Conservation (phyloP, 37 sponge, comb jelly and placozoan genomes). For the Chondrilla cf. caribensis region DNA sequence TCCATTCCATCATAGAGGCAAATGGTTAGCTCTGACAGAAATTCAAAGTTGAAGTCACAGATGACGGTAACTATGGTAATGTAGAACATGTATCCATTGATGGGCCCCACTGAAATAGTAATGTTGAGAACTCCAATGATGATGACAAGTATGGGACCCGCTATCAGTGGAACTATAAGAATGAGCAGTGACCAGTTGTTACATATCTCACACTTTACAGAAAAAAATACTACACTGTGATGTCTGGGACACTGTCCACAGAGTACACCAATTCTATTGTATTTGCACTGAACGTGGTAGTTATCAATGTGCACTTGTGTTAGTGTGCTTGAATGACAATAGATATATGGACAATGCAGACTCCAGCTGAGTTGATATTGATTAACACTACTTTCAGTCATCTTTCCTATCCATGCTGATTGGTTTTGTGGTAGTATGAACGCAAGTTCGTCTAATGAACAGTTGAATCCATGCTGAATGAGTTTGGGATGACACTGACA, state of each 20-base stretch:
- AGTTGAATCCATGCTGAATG: neutral
- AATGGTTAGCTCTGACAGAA: constrained; percentile 28
- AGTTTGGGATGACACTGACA: neutral
- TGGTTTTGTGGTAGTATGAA: neutral
- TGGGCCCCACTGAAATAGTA: constrained; percentile 31
- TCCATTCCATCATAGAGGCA: constrained; percentile 47
- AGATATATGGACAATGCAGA: too few species aligned
- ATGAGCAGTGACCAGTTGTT: neutral
- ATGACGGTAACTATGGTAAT: constrained; percentile 25
- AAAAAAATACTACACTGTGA: constrained; percentile 35
- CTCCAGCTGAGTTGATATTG: too few species aligned
- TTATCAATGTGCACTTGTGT: constrained; percentile 9
- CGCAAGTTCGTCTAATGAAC: neutral
- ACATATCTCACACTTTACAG: constrained; percentile 22
- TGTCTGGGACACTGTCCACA: constrained; percentile 36
- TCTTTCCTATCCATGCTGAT: neutral
- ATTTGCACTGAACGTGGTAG: constrained; percentile 32
- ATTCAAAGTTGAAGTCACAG: neutral
- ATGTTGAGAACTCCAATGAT: constrained; percentile 20
- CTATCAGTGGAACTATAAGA: constrained; percentile 26
- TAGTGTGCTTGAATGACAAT: neutral
- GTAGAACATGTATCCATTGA: constrained; percentile 47
- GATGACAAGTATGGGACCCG: constrained; percentile 19
- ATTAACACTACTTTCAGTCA: neutral
- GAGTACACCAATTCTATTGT: constrained; percentile 35